phyloP scores from a whole-genome alignment of 2,113 vertebrate genomes.

The Boleophthalmus pectinirostris region DNA sequence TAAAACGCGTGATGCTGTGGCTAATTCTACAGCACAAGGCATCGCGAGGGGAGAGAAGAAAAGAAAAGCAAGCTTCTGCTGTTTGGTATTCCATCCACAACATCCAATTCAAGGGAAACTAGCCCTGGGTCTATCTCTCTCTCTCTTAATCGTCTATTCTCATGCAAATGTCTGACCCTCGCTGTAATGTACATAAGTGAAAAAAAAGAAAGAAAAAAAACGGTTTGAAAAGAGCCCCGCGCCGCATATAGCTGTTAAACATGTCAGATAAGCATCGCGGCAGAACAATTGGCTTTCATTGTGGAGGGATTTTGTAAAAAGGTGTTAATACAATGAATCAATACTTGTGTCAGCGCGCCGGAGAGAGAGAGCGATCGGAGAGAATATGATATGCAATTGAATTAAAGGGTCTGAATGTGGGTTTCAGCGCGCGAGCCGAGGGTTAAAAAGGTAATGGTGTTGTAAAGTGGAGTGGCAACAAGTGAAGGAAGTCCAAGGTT shows the following conservation, averaged over 20 bases:
- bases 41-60: slow-evolving; percentile 1
- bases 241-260: slow-evolving; percentile 56
- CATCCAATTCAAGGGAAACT: slow-evolving; percentile 63
- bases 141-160: slow-evolving; percentile 70
- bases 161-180: slow-evolving; percentile 70
- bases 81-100: slow-evolving; percentile 69
- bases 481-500: not conserved
- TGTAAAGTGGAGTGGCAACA: not conserved
- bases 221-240: slow-evolving; percentile 47
- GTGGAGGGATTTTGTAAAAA: not conserved
- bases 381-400: not conserved
- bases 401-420: not conserved
- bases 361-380: not conserved
- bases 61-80: slow-evolving; percentile 16
- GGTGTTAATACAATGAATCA: slow-evolving; percentile 22
- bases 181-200: slow-evolving; percentile 71
- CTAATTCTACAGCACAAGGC: slow-evolving; percentile 46
- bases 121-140: slow-evolving; percentile 71
- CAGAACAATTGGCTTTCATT: slow-evolving; percentile 29
- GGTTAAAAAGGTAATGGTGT: not conserved
- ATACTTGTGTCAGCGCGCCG: not conserved
- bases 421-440: not conserved
- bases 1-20: slow-evolving; percentile 61
- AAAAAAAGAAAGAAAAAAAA: slow-evolving; percentile 37
- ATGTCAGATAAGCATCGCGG: slow-evolving; percentile 52